Evolutionary conservation across 2,113 vertebrate species (phyloP), one percentile per base, ranked within the genome.

Genomic region (Oryzias woworae): DNA sequence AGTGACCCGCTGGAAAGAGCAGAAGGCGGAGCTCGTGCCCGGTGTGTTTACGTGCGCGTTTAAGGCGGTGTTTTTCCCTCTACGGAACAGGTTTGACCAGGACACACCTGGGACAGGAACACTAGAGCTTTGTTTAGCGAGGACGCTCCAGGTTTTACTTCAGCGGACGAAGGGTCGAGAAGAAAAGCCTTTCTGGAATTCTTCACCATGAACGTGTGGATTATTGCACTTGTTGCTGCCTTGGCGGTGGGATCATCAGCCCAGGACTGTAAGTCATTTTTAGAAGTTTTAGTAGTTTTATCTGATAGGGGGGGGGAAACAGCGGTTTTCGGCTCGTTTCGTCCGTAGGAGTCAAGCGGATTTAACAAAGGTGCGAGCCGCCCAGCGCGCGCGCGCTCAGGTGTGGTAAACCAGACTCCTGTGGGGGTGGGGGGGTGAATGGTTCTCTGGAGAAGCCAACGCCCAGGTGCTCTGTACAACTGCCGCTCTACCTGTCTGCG

Each of bases 51-150:
- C 62, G 10, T 68, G 20, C 48, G 36, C 61, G 61, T 61, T 41
- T 45, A 4, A 1, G 13, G 15, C 5, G 26, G 16, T 44, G 36
- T 59, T 73, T 71, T 42, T 70, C 17, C 26, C 36, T 36, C 8
- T 12, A 10, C 36, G 36, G 51, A 90, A 91, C 90, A 75, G 90
- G 89, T 91, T 87, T 12, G 75, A 70, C 88, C 24, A 47, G 83
- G 81, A 84, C 81, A 84, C 89, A 88, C 85, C 88, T 88, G 81
- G 3, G 31, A 73, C 48, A 64, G 59, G 47, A 61, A 71, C 68
- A 52, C 28, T 23, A 1, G 10, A 36, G 36, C 36, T 23, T 58
- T 46, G 20, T 1, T 48, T 47, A 7, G 15, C 31, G 1, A 15
- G 23, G 46, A 41, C 66, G 26, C 16, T 8, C 7, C 14, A n/a